Evolutionary conservation across 53 echinoderm and acorn worm species (phyloP).

Genomic region (Glandiceps talaboti): DNA sequence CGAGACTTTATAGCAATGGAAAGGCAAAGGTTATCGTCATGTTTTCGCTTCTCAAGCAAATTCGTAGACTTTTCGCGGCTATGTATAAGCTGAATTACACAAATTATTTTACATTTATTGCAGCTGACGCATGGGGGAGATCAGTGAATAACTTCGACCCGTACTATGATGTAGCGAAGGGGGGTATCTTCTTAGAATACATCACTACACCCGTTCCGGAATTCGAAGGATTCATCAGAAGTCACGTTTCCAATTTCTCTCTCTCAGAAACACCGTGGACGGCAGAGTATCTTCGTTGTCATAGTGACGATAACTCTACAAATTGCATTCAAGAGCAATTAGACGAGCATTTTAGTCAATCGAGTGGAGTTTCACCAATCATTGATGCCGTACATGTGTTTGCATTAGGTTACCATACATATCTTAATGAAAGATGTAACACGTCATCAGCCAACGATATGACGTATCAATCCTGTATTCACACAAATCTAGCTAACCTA

Average conservation of each 20-base stretch:
- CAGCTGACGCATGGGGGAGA: slow-evolving; percentile 67
- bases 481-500: neutral
- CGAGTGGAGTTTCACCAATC: slow-evolving; percentile 26
- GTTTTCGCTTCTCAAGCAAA: slow-evolving; percentile 30
- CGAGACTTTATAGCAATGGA: slow-evolving; percentile 2
- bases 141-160: slow-evolving; percentile 41
- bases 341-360: slow-evolving; percentile 4
- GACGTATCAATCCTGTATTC: neutral
- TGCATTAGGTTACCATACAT: slow-evolving; percentile 12
- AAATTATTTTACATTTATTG: slow-evolving; percentile 46
- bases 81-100: slow-evolving; percentile 10
- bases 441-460: neutral
- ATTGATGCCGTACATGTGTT: slow-evolving; percentile 37
- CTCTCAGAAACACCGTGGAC: slow-evolving; percentile 17
- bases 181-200: slow-evolving; percentile 41
- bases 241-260: neutral
- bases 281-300: neutral
- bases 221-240: slow-evolving; percentile 43
- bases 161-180: slow-evolving; percentile 12
- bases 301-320: neutral
- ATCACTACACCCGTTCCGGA: slow-evolving; percentile 23
- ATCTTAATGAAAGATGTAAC: neutral
- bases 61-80: slow-evolving; percentile 31
- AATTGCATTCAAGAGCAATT: neutral
- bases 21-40: slow-evolving; percentile 46